These are phyloP conservation scores for Sebastes umbrosus DNA, from an alignment of 2,797 vertebrate genomes.

Conservation along the genomic window DNA sequence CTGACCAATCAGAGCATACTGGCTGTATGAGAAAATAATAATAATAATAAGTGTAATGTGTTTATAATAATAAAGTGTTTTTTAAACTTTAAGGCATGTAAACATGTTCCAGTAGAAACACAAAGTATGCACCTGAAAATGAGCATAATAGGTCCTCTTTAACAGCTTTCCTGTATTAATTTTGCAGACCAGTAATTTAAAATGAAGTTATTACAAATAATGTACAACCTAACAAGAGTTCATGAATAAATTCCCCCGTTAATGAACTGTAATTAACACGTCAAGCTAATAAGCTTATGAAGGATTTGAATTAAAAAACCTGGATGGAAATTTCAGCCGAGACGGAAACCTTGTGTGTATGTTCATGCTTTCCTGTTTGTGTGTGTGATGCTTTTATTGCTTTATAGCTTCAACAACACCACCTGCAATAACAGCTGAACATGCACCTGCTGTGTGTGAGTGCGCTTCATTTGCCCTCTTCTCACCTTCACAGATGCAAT, in stretches of 20 bases:
- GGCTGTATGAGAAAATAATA: too few relatives aligned
- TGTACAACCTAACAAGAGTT: constrained; percentile 36
- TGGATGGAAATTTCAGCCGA: constrained; percentile 42
- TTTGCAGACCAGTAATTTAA: constrained; percentile 24
- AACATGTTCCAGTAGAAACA: too few relatives aligned
- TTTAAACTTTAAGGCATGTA: too few relatives aligned
- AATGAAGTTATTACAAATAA: constrained; percentile 48
- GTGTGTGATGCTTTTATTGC: constrained; percentile 30
- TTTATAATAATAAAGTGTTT: too few relatives aligned
- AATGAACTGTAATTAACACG: constrained; percentile 63
- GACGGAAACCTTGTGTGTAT: constrained; percentile 13
- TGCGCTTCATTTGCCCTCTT: constrained; percentile 39
- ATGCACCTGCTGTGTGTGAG: constrained; percentile 41
- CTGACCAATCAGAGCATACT: too few relatives aligned
- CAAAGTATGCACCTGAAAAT: too few relatives aligned
- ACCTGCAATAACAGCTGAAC: constrained; percentile 46
- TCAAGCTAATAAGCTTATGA: constrained; percentile 53
- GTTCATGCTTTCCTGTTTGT: constrained; percentile 5
- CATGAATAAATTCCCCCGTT: constrained; percentile 56
- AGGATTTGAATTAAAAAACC: constrained; percentile 40
- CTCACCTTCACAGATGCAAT: constrained; percentile 53
- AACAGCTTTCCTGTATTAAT: neutral
- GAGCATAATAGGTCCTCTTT: neutral
- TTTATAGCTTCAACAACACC: constrained; percentile 49
- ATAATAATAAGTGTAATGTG: too few relatives aligned